Percentiles rank a stretch among this genome's conserved stretches.
These are phyloP conservation scores for Drosophila helvetica DNA, from an alignment of 2,888 invertebrate genomes.

Conservation along the genomic window DNA sequence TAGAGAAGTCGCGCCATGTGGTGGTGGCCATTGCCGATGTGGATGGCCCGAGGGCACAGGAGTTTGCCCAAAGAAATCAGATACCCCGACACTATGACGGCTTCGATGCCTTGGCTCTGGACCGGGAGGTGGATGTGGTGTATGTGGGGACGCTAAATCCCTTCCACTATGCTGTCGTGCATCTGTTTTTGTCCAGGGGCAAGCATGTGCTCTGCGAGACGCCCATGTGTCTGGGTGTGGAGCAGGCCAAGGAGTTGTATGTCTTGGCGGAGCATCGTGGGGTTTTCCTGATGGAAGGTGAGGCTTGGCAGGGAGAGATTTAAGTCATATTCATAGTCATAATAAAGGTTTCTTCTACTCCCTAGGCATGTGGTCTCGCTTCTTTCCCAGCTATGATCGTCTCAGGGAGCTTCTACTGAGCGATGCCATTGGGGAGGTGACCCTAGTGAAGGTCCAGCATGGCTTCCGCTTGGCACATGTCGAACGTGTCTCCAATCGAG, in stretches of 20 bases:
- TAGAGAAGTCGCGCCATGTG: constrained; percentile 85
- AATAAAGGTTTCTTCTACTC: background rate
- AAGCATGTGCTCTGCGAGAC: constrained; percentile 96
- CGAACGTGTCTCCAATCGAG: constrained; percentile 84
- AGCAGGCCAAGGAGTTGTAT: constrained; percentile 89
- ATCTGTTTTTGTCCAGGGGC: constrained; percentile 90
- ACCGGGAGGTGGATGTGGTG: constrained; percentile 91
- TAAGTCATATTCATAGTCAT: background rate
- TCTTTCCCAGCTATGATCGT: constrained; percentile 90
- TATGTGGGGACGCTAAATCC: constrained; percentile 92
- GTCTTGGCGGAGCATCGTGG: constrained; percentile 88
- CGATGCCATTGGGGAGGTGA: constrained; percentile 89
- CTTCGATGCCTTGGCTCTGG: constrained; percentile 90
- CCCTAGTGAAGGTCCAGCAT: constrained; percentile 85
- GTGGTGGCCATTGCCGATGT: constrained; percentile 92
- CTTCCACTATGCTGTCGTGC: constrained; percentile 88
- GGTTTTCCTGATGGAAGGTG: constrained; percentile 92
- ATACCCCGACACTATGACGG: constrained; percentile 90
- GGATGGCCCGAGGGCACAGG: constrained; percentile 88
- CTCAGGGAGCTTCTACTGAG: constrained; percentile 87
- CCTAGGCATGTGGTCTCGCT: constrained; percentile 91
- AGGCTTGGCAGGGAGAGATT: background rate
- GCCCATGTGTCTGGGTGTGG: constrained; percentile 91
- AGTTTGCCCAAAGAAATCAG: constrained; percentile 90
- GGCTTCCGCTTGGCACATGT: constrained; percentile 57